phyloP scores from a whole-genome alignment of 2,797 vertebrate species.

The Phaenicophaeus curvirostris region DNA sequence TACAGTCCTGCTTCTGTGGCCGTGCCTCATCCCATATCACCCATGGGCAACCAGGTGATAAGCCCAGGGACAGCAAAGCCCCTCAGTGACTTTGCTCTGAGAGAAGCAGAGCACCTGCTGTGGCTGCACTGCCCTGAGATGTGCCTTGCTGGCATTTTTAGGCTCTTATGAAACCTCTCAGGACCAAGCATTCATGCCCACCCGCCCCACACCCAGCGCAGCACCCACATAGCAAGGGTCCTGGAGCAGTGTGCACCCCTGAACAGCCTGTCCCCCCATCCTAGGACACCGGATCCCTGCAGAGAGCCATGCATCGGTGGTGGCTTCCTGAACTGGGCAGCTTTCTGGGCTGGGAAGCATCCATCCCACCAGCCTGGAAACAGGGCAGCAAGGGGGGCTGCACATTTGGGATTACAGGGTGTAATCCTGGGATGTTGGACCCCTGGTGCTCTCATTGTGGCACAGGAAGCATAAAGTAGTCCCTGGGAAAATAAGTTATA shows the following conservation, averaged over 20 bases:
- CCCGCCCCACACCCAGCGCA: neutral
- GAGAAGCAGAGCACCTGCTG: neutral
- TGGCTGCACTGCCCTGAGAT: neutral
- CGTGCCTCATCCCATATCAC: neutral
- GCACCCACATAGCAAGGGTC: neutral
- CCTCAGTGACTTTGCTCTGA: rapidly evolving
- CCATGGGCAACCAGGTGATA: neutral
- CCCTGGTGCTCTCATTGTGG: rapidly evolving
- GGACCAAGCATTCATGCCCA: neutral
- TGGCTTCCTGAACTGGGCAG: neutral
- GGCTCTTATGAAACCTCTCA: rapidly evolving
- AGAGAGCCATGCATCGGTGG: neutral
- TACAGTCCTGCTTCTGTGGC: rapidly evolving
- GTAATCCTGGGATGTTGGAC: neutral
- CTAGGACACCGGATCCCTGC: neutral
- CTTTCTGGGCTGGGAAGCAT: neutral
- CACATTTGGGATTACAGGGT: neutral
- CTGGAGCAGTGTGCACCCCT: neutral
- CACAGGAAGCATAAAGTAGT: neutral
- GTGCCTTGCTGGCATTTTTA: rapidly evolving
- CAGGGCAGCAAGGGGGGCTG: neutral
- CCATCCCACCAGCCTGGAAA: neutral
- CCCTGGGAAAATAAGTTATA: neutral
- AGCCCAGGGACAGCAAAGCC: neutral
- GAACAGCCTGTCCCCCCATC: neutral